Percentiles rank a stretch among this genome's conserved stretches.
Conservation (phyloP, 2,888 invertebrate species). For the Monoplex corrugatus region DNA sequence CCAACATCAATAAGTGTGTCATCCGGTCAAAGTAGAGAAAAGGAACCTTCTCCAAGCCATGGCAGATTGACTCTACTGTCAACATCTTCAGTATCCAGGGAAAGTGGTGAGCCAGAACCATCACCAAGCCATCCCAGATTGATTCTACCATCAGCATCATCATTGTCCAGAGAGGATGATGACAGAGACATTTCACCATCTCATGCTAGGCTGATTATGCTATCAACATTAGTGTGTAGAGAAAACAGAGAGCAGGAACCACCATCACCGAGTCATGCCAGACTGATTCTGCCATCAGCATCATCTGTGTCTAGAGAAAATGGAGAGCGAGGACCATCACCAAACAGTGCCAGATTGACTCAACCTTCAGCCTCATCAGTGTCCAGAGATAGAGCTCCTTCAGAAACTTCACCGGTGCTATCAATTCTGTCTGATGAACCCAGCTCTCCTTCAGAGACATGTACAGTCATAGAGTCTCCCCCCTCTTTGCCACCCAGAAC, state of each 20-base stretch:
- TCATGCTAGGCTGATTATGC: not conserved
- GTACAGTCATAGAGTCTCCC: not conserved
- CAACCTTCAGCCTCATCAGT: not conserved
- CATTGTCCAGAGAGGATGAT: not conserved
- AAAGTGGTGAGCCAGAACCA: not conserved
- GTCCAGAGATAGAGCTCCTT: not conserved
- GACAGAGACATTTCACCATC: not conserved
- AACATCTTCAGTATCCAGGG: not conserved
- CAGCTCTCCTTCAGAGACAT: not conserved
- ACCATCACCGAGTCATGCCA: too few species aligned
- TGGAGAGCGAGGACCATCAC: too few species aligned
- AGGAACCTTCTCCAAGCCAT: not conserved
- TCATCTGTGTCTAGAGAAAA: too few species aligned
- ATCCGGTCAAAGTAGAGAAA: slow-evolving; percentile 32
- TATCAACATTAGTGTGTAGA: not conserved
- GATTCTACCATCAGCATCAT: not conserved
- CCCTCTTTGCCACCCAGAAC: slow-evolving; percentile 2
- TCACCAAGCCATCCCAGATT: not conserved
- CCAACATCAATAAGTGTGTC: slow-evolving; percentile 1
- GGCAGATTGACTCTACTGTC: not conserved
- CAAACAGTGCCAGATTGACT: not conserved
- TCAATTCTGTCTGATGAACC: not conserved
- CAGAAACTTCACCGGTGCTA: not conserved
- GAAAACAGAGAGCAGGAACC: not conserved
- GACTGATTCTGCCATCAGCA: too few species aligned